These are phyloP conservation scores for Drosophila hamatofila DNA, from an alignment of 2,888 invertebrate genomes.

Conservation along the genomic window DNA sequence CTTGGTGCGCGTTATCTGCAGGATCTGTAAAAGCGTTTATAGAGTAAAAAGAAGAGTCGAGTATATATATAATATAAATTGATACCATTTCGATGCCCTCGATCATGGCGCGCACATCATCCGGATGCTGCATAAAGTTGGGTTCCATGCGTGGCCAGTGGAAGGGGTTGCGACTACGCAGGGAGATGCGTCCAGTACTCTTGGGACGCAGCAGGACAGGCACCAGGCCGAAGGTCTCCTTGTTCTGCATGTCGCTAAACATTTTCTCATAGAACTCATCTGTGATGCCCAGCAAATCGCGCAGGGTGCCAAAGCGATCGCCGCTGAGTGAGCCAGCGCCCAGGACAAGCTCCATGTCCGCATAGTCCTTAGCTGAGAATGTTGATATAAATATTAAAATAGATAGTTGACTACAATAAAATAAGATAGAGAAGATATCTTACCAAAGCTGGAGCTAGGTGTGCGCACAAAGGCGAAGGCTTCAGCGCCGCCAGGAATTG, in stretches of 20 bases:
- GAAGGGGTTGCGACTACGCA: conserved; percentile 90
- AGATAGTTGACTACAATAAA: neutral
- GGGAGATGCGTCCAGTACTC: conserved; percentile 90
- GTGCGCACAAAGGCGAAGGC: conserved; percentile 91
- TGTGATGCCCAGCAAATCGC: conserved; percentile 87
- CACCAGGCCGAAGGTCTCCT: conserved; percentile 89
- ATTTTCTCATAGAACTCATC: conserved; percentile 85
- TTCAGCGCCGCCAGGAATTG: conserved; percentile 92
- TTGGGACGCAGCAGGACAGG: conserved; percentile 91
- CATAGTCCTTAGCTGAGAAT: conserved; percentile 86
- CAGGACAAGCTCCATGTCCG: conserved; percentile 93
- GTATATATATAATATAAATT: neutral
- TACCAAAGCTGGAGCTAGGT: conserved; percentile 86
- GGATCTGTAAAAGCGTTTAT: conserved; percentile 85
- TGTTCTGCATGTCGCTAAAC: conserved; percentile 78
- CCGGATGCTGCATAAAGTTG: conserved; percentile 91
- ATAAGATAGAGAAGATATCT: conserved; percentile 11
- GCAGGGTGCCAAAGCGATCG: conserved; percentile 89
- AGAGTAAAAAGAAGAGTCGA: no score
- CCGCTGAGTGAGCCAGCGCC: conserved; percentile 91
- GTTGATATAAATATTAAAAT: neutral
- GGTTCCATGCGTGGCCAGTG: conserved; percentile 92
- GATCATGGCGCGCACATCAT: conserved; percentile 90
- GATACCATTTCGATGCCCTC: conserved; percentile 90
- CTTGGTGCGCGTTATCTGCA: conserved; percentile 86